These are phyloP conservation scores for Scaptomyza reducta DNA, from an alignment of 2,888 invertebrate species.

Conservation along the genomic window DNA sequence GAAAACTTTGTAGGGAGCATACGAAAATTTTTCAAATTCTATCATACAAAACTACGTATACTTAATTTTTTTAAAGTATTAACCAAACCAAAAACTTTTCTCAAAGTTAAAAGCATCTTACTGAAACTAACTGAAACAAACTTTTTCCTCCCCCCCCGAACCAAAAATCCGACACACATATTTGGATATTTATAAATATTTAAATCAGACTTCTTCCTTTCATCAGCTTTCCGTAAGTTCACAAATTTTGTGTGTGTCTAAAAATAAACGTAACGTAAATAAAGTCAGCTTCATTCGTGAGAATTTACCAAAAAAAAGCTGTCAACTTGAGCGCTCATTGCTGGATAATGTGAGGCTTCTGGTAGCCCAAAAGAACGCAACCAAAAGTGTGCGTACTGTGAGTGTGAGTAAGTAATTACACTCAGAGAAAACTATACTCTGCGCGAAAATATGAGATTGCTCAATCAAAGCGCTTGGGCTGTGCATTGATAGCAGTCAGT, in stretches of 20 bases:
- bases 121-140: not conserved
- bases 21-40: too few species aligned
- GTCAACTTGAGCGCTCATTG: slow-evolving; percentile 49
- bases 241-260: slow-evolving; percentile 27
- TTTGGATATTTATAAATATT: slow-evolving; percentile 35
- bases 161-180: not conserved
- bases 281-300: slow-evolving; percentile 33
- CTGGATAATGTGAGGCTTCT: slow-evolving; percentile 61
- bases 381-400: slow-evolving; percentile 2
- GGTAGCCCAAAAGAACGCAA: slow-evolving; percentile 23
- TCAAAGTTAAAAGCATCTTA: slow-evolving; percentile 8
- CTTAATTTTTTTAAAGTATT: too few species aligned
- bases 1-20: too few species aligned
- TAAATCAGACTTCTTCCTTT: slow-evolving; percentile 38
- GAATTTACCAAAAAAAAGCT: slow-evolving; percentile 37
- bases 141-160: slow-evolving; percentile 8
- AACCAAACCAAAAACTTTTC: not conserved
- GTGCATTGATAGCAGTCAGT: too few species aligned
- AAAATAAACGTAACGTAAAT: slow-evolving; percentile 7
- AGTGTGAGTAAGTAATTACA: slow-evolving; percentile 6
- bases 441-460: too few species aligned
- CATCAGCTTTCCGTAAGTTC: slow-evolving; percentile 26
- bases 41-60: too few species aligned
- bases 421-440: not conserved
- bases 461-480: too few species aligned